Evolutionary conservation across 1,140 invertebrate species (phyloP).

Genomic region (Camponotus pennsylvanicus): DNA sequence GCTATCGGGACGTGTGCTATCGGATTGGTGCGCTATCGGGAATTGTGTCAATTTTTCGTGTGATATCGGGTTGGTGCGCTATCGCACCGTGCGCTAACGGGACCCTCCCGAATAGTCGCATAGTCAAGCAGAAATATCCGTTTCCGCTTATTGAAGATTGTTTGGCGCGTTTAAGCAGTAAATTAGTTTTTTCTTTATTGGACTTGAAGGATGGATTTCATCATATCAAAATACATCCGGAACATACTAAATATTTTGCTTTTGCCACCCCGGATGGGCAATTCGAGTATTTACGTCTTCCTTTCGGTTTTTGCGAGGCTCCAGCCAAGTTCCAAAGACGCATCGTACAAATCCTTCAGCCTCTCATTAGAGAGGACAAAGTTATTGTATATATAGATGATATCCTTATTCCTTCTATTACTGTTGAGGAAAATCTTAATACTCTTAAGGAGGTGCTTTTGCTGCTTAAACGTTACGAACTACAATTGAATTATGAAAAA

Average conservation of each 20-base stretch:
- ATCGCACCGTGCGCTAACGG: too few species aligned
- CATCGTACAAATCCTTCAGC: not conserved
- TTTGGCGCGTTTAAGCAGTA: not conserved
- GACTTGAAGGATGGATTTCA: not conserved
- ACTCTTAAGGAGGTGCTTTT: fast-evolving
- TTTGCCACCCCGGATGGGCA: not conserved
- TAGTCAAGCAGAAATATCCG: not conserved
- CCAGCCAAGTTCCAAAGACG: not conserved
- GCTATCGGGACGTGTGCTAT: too few species aligned
- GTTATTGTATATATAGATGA: conserved; percentile 3
- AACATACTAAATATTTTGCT: not conserved
- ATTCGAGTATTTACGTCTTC: not conserved
- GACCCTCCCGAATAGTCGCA: not conserved
- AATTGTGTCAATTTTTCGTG: too few species aligned
- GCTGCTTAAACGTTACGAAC: not conserved
- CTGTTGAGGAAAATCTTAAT: not conserved
- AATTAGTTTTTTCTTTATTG: not conserved
- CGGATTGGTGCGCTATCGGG: too few species aligned
- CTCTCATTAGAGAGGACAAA: not conserved
- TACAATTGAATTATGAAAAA: not conserved
- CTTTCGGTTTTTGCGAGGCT: not conserved
- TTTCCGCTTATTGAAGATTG: not conserved
- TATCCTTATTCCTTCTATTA: not conserved
- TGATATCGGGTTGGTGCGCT: too few species aligned
- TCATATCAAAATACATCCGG: not conserved